Conservation (phyloP, 53 echinoderm and acorn worm genomes). For the Holothuria scabra region DNA sequence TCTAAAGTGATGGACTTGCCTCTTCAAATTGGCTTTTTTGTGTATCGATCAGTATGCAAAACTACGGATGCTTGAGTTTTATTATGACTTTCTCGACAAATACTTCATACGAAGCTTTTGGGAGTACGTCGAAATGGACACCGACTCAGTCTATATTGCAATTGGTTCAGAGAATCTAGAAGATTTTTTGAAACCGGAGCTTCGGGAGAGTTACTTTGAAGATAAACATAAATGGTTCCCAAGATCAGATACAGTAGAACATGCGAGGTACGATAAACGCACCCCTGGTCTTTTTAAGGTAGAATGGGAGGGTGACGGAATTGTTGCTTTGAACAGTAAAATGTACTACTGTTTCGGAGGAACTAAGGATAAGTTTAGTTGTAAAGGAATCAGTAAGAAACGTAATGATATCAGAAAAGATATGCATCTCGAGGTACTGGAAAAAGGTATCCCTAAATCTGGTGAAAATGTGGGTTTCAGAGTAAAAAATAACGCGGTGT, state of each 20-base stretch:
- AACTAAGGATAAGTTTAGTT: conserved; percentile 42
- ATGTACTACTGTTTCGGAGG: too few species aligned
- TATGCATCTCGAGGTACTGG: conserved; percentile 40
- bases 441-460: background rate
- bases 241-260: conserved; percentile 44
- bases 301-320: conserved; percentile 68
- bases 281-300: conserved; percentile 62
- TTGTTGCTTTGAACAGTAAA: conserved; percentile 58
- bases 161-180: conserved; percentile 46
- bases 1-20: conserved; percentile 28
- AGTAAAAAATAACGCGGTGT: conserved; percentile 35
- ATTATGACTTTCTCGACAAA: too few species aligned
- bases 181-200: conserved; percentile 43
- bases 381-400: conserved; percentile 54
- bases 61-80: conserved; percentile 12
- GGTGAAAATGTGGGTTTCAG: conserved; percentile 52
- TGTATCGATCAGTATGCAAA: conserved; percentile 32
- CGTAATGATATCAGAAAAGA: conserved; percentile 30
- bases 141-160: conserved; percentile 51
- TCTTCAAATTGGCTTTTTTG: conserved; percentile 31
- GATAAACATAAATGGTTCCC: conserved; percentile 58
- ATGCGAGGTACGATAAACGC: conserved; percentile 52
- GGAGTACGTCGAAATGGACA: too few species aligned
- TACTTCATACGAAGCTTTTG: too few species aligned
- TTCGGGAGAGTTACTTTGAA: conserved; percentile 19